phyloP scores from a whole-genome alignment of 2,113 vertebrate species.

The Scartelaos histophorus region DNA sequence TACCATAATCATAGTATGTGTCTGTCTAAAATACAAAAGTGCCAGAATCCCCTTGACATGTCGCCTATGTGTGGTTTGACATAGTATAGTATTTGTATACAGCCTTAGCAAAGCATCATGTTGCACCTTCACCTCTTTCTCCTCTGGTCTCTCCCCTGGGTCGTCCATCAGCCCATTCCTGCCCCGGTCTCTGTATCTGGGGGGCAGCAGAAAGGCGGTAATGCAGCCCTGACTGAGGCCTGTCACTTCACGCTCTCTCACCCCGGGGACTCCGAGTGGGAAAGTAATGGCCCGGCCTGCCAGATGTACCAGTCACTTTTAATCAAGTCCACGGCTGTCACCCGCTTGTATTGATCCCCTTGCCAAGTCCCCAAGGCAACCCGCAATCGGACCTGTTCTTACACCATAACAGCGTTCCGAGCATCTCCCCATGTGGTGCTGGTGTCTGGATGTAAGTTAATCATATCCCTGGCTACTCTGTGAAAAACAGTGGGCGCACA shows the following conservation, averaged over 20 bases:
- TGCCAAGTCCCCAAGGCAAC: constrained; percentile 61
- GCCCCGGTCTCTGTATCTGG: constrained; percentile 62
- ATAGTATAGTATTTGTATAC: constrained; percentile 20
- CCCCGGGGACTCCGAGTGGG: constrained; percentile 72
- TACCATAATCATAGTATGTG: too few species aligned
- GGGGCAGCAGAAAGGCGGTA: constrained; percentile 73
- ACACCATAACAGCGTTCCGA: constrained; percentile 70
- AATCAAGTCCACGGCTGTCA: constrained; percentile 80
- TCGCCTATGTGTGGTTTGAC: constrained; percentile 6
- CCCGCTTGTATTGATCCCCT: constrained; percentile 76
- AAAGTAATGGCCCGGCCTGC: constrained; percentile 78
- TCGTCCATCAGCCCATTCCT: constrained; percentile 63
- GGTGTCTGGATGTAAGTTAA: constrained; percentile 60
- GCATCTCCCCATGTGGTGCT: constrained; percentile 62
- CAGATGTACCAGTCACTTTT: constrained; percentile 84
- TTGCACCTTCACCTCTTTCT: constrained; percentile 40
- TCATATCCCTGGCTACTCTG: constrained; percentile 55
- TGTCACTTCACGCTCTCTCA: constrained; percentile 79
- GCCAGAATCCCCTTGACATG: constrained; percentile 7
- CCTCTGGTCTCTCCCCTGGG: constrained; percentile 37
- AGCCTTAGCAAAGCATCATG: constrained; percentile 30
- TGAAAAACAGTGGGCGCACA: constrained; percentile 43
- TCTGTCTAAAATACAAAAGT: constrained; percentile 6
- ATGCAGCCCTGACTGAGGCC: constrained; percentile 76
- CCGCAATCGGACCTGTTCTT: constrained; percentile 62